Base-by-base conservation (phyloP, 2,888 invertebrate species). In the Dorcus parallelipipedus region DNA sequence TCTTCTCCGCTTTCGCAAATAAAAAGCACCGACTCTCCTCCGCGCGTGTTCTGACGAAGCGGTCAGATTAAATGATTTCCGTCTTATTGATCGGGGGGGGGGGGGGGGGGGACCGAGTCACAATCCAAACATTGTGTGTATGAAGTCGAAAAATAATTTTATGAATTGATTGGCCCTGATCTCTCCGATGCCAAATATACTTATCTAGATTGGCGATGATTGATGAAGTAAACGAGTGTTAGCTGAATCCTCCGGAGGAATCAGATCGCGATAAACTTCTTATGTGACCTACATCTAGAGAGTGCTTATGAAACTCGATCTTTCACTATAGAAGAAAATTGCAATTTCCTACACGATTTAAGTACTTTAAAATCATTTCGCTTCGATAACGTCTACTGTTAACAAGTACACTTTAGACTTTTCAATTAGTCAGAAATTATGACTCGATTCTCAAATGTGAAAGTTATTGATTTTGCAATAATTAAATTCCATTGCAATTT, bases 151-250 rank as follows among this genome's bases (percentile, higher is more conserved):
- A 33, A 33, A 33, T 33, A 7, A 6, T 33, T 6, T 33, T 7
- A 33, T 33, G 26, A 33, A 33, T 33, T 7, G 26, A 6, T 20
- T 3, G 20, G 20, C 20, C 20, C 3, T 48, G 54, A 54, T 54
- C 54, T 54, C 38, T 38, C 38, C 26, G 26, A 7, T 33, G 26
- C 26, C 54, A 54, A 54, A 54, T 54, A 48, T 47, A 54, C 54
- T 54, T 54, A 54, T 54, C 54, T 23, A 38, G 54, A 54, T 54
- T 20, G 48, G 38, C 26, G 54, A 54, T 54, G 54, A 54, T 54
- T 54, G 54, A 54, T 54, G 54, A 54, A 54, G 54, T 14, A 54
- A 39, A 54, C 33, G 47, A 47, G 40, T 45, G 47, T 38, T 38
- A 20, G 40, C 38, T n/a, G 9, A 45, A 48, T 54, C 40, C 54